phyloP scores from a whole-genome alignment of 2,888 invertebrate species.

The Clivina fossor region DNA sequence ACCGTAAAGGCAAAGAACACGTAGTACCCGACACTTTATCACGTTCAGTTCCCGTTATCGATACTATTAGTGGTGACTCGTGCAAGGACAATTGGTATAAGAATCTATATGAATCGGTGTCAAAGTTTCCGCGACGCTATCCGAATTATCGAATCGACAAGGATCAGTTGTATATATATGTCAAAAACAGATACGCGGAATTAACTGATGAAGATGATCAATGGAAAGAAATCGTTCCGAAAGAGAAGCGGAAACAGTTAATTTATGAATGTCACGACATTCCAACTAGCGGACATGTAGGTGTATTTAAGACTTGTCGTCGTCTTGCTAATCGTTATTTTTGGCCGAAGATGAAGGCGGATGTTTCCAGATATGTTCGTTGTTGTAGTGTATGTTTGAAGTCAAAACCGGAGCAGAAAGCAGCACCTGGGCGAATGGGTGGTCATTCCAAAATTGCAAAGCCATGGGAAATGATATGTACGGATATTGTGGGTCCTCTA shows the following conservation, averaged over 20 bases:
- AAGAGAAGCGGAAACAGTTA: not conserved
- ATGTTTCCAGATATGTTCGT: not conserved
- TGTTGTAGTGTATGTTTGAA: not conserved
- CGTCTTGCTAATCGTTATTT: not conserved
- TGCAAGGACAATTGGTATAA: constrained; percentile 34
- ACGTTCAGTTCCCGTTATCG: constrained; percentile 28
- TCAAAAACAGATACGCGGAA: not conserved
- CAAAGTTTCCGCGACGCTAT: not conserved
- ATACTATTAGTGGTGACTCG: not conserved
- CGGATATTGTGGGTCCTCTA: not conserved
- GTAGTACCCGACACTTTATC: constrained; percentile 45
- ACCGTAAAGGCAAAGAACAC: constrained; percentile 42
- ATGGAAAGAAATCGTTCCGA: constrained; percentile 5
- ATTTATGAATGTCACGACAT: constrained; percentile 1
- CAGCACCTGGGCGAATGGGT: not conserved
- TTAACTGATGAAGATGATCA: constrained; percentile 1
- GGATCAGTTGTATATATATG: not conserved
- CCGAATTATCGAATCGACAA: not conserved
- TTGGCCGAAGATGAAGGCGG: constrained; percentile 11
- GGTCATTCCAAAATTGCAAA: not conserved
- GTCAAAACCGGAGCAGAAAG: not conserved
- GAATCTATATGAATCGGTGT: constrained; percentile 6
- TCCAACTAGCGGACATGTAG: not conserved
- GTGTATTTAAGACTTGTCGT: constrained; percentile 3
- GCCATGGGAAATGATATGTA: not conserved